A percentile compares a stretch with the other conserved stretches of the same genome.
phyloP scores from a whole-genome alignment of 2,888 invertebrate species.

The Smittia aterrima region DNA sequence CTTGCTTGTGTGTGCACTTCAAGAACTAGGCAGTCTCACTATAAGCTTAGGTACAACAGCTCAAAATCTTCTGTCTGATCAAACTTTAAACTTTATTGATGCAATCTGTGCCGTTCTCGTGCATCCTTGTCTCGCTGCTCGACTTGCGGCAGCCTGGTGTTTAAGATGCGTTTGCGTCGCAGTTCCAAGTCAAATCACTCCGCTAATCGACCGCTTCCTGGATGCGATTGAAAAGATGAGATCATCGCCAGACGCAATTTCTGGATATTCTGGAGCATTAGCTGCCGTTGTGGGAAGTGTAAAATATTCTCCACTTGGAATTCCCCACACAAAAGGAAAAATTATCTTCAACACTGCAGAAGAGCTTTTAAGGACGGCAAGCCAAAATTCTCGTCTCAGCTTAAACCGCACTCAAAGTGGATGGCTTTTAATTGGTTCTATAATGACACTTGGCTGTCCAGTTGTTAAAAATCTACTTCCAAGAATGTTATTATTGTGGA shows the following conservation, averaged over 20 bases:
- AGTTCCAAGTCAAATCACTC: constrained; percentile 91
- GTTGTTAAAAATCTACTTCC: constrained; percentile 91
- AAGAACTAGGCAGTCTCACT: constrained; percentile 88
- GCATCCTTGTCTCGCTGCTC: constrained; percentile 91
- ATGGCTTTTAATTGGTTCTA: constrained; percentile 94
- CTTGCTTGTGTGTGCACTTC: constrained; percentile 86
- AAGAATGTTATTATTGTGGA: constrained; percentile 91
- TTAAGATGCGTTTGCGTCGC: constrained; percentile 88
- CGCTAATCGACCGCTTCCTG: constrained; percentile 85
- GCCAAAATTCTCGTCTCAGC: constrained; percentile 93
- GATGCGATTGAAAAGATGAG: constrained; percentile 85
- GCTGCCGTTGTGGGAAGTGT: constrained; percentile 93
- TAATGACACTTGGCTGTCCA: constrained; percentile 92
- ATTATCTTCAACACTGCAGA: constrained; percentile 97
- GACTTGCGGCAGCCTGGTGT: constrained; percentile 94
- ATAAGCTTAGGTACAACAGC: constrained; percentile 93
- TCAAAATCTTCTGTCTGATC: constrained; percentile 84
- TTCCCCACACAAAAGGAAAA: constrained; percentile 96
- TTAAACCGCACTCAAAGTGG: constrained; percentile 95
- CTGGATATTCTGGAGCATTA: constrained; percentile 89
- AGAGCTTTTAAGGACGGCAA: constrained; percentile 91
- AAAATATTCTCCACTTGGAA: constrained; percentile 83
- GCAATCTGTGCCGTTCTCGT: constrained; percentile 70
- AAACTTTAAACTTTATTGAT: constrained; percentile 68
- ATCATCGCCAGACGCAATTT: constrained; percentile 83